Conservation (phyloP, 1,140 invertebrate genomes). For the Druon quercuslanigerum region DNA sequence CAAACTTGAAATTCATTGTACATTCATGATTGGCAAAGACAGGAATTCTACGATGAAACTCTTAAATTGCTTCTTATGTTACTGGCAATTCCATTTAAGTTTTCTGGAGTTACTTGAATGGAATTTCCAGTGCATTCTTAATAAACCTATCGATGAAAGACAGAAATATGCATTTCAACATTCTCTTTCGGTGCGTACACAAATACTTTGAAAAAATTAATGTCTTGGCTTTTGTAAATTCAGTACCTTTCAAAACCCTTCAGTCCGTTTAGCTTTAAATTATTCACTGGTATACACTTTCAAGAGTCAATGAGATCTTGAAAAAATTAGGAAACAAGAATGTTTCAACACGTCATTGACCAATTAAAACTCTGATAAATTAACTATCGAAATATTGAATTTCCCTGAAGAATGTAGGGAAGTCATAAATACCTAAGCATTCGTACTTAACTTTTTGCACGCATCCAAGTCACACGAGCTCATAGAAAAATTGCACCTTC, state of each 20-base stretch:
- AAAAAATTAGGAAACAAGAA: neutral
- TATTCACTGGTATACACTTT: neutral
- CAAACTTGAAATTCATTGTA: conserved; percentile 1
- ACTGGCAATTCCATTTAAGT: neutral
- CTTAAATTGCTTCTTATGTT: neutral
- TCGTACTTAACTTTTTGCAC: neutral
- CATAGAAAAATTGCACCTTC: neutral
- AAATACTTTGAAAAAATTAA: conserved; percentile 1
- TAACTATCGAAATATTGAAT: conserved; percentile 1
- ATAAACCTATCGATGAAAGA: neutral
- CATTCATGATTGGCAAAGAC: conserved; percentile 13
- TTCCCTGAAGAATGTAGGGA: neutral
- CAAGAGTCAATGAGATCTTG: neutral
- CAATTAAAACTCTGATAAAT: conserved; percentile 6
- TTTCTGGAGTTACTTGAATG: too few species aligned
- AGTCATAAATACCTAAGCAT: neutral
- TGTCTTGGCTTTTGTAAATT: neutral
- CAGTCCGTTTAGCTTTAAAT: neutral
- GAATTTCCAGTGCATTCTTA: neutral
- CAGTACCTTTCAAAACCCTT: neutral
- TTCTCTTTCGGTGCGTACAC: neutral
- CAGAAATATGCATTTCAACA: neutral
- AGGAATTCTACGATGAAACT: conserved; percentile 11
- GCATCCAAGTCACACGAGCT: neutral
- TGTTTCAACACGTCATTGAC: neutral